Evolutionary conservation across 1,140 invertebrate genomes (phyloP), one percentile per base, ranked within the genome.

Genomic region (Drosophila truncata): DNA sequence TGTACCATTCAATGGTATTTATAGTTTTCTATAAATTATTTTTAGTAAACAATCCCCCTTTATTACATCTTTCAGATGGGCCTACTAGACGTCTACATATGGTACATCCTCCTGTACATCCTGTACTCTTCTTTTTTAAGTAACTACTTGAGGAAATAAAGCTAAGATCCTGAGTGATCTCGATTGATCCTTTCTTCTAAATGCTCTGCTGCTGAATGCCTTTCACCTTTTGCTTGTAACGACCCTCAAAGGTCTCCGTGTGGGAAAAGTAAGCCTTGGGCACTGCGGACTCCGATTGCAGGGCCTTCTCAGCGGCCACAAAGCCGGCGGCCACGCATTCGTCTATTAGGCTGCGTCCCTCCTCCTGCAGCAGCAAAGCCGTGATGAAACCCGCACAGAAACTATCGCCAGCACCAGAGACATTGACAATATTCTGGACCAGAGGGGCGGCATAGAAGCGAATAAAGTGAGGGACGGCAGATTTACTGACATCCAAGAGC

Each of bases 351-450:
- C 71, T 80, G 37, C 83, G 80, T 8, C 93, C 93, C 20, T 77
- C 78, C 20, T 78, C 93, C 20, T 77, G 78, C 20, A 77, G 78
- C 20, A 96, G 77, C 50, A 94, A 86, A 0, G 93, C 94, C 41
- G 93, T 87, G 49, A 95, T 94, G 67, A 95, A 94, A 9, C 95
- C 95, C 72, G 94, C 94, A 18, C 94, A 93, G 78, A 95, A 95
- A 91, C 95, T 95, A 76, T 96, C 95, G 20, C 95, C 95, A 16
- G 95, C 95, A 9, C 95, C 95, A 20, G 95, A 95, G 4, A 95
- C 95, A 93, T 94, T 96, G 33, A 94, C 92, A 20, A 95, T 86
- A 60, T 93, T 88, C 18, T 87, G 46, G 20, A 94, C 71, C 55
- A 78, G 61, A 35, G 93, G 69, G 4, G 93, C 91, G 29, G 93